A percentile compares a stretch with the other conserved stretches of the same genome.
Evolutionary conservation across 2,888 invertebrate species (phyloP).

Genomic region (Dynastes hyllus): DNA sequence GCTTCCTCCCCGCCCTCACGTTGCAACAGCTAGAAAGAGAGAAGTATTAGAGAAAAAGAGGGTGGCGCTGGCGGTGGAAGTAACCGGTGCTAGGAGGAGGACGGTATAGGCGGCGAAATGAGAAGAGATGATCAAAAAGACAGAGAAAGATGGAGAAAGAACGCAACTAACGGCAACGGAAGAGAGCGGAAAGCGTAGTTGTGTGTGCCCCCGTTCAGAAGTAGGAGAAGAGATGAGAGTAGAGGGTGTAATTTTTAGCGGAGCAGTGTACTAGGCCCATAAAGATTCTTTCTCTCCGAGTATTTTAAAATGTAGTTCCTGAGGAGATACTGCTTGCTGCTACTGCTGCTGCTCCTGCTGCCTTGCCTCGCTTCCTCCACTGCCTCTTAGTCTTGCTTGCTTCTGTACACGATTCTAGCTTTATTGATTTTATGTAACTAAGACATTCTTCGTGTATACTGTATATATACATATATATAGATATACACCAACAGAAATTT

Average conservation of each 20-base stretch:
- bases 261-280: slow-evolving; percentile 54
- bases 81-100: no score
- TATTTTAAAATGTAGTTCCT: slow-evolving; percentile 70
- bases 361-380: slow-evolving; percentile 26
- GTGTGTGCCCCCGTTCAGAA: slow-evolving; percentile 24
- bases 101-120: slow-evolving; percentile 24
- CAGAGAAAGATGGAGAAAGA: slow-evolving; percentile 47
- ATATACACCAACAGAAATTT: slow-evolving; percentile 65
- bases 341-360: slow-evolving; percentile 47
- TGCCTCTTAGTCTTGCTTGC: slow-evolving; percentile 37
- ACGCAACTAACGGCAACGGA: slow-evolving; percentile 45
- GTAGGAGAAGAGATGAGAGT: slow-evolving; percentile 40
- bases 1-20: slow-evolving; percentile 11
- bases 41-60: slow-evolving; percentile 43
- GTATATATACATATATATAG: slow-evolving; percentile 39
- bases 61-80: slow-evolving; percentile 14
- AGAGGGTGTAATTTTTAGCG: slow-evolving; percentile 53
- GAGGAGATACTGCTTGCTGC: slow-evolving; percentile 65
- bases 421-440: slow-evolving; percentile 72
- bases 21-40: slow-evolving; percentile 41
- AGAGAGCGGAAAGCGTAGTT: slow-evolving; percentile 49
- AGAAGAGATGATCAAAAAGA: slow-evolving; percentile 47
- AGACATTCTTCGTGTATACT: slow-evolving; percentile 68
- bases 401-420: slow-evolving; percentile 64
- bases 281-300: slow-evolving; percentile 57